phyloP scores from a whole-genome alignment of 1,140 invertebrate species.

The Drosophila oshimai region DNA sequence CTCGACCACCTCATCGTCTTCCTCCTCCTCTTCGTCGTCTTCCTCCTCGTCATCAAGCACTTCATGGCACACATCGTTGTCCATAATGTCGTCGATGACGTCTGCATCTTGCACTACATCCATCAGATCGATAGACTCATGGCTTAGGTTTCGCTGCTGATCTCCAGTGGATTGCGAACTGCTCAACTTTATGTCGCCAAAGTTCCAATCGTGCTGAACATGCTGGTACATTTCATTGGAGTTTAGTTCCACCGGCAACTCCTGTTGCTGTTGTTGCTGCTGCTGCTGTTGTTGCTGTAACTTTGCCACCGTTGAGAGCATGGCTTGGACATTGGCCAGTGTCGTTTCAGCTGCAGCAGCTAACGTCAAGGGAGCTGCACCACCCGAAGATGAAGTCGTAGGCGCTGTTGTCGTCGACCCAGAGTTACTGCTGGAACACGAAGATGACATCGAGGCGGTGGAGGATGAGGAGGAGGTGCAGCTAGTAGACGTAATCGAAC shows the following conservation, averaged over 20 bases:
- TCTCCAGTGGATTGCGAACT: conserved; percentile 28
- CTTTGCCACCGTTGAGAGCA: conserved; percentile 57
- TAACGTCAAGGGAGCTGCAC: conserved; percentile 37
- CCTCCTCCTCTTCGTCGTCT: conserved; percentile 60
- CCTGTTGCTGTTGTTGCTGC: conserved; percentile 47
- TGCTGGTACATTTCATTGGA: conserved; percentile 76
- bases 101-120: conserved; percentile 66
- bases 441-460: conserved; percentile 55
- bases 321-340: conserved; percentile 54
- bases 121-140: conserved; percentile 70
- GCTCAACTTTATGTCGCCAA: conserved; percentile 68
- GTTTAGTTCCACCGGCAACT: conserved; percentile 52
- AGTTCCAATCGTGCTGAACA: conserved; percentile 82
- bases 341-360: conserved; percentile 42
- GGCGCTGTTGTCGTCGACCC: conserved; percentile 38
- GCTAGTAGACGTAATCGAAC: conserved; percentile 52
- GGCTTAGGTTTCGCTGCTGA: conserved; percentile 39
- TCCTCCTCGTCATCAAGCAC: conserved; percentile 46
- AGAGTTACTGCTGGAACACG: conserved; percentile 65
- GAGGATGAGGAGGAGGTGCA: conserved; percentile 62
- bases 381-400: conserved; percentile 50
- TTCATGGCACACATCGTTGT: conserved; percentile 65
- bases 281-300: conserved; percentile 52
- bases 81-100: conserved; percentile 62
- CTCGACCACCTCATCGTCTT: conserved; percentile 63